Percentiles rank a stretch among this genome's conserved stretches.
These are phyloP conservation scores for Ophioderma brevispina DNA, from an alignment of 35 echinoderm and acorn worm species.

Conservation along the genomic window DNA sequence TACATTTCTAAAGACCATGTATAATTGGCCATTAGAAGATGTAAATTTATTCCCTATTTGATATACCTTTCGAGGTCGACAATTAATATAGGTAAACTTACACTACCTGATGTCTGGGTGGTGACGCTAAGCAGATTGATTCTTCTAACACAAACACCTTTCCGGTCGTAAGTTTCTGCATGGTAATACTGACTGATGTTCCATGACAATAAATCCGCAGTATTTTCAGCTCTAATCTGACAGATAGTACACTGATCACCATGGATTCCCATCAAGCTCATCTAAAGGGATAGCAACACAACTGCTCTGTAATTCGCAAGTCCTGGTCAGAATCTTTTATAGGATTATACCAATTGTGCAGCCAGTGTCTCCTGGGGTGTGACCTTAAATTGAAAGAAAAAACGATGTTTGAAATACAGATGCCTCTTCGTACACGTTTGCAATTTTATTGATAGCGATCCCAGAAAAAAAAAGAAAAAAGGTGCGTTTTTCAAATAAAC, in stretches of 20 bases:
- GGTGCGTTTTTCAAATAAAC: too few relatives aligned
- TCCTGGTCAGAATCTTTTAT: too few relatives aligned
- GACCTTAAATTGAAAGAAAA: background rate
- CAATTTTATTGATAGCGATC: too few relatives aligned
- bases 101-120: background rate
- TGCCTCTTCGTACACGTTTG: too few relatives aligned
- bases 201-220: slow-evolving; percentile 15
- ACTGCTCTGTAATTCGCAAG: too few relatives aligned
- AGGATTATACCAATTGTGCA: background rate
- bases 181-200: slow-evolving; percentile 5
- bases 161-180: background rate
- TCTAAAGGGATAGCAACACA: background rate
- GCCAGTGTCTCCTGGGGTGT: background rate
- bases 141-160: slow-evolving; percentile 53
- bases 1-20: too few relatives aligned
- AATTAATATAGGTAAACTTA: too few relatives aligned
- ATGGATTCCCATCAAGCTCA: slow-evolving; percentile 10
- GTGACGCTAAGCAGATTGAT: background rate
- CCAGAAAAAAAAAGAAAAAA: too few relatives aligned
- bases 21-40: too few relatives aligned
- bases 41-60: too few relatives aligned
- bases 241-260: slow-evolving; percentile 44
- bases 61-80: too few relatives aligned
- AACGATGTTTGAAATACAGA: too few relatives aligned
- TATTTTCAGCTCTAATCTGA: slow-evolving; percentile 43